A percentile compares a stretch with the other conserved stretches of the same genome.
Conservation (phyloP, 2,888 invertebrate species). For the Calameuta pallipes region DNA sequence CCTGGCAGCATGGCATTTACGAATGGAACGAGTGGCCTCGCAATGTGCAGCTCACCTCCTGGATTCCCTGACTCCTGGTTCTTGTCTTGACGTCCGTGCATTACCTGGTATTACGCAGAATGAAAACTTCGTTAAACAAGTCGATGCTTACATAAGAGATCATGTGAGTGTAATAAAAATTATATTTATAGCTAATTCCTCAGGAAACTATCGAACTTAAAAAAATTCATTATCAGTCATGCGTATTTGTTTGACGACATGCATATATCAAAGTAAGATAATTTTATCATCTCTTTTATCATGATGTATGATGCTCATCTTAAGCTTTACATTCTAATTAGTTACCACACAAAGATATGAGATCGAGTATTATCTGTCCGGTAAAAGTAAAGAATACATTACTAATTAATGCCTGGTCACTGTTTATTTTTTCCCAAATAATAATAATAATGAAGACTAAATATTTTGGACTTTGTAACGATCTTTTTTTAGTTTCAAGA, state of each 20-base stretch:
- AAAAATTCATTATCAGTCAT: not conserved
- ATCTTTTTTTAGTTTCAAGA: slow-evolving; percentile 71
- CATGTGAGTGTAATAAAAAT: slow-evolving; percentile 68
- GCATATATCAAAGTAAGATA: not conserved
- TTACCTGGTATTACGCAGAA: slow-evolving; percentile 69
- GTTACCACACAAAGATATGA: no score
- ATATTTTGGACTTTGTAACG: not conserved
- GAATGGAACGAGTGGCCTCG: slow-evolving; percentile 79
- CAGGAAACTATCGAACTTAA: not conserved
- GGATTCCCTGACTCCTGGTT: slow-evolving; percentile 68
- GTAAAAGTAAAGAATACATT: not conserved
- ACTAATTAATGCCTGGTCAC: not conserved
- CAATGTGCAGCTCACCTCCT: slow-evolving; percentile 77
- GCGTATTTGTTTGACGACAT: not conserved
- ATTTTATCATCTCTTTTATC: not conserved
- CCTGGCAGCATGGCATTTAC: slow-evolving; percentile 81
- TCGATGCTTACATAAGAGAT: slow-evolving; percentile 78
- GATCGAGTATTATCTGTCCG: not conserved
- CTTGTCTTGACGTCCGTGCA: slow-evolving; percentile 71
- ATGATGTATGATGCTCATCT: no score
- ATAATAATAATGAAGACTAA: not conserved
- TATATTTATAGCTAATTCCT: not conserved
- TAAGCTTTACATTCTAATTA: no score
- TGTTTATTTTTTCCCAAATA: not conserved
- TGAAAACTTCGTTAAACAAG: slow-evolving; percentile 71